phyloP scores from a whole-genome alignment of 2,888 invertebrate genomes.

The Amphipoea lucens region DNA sequence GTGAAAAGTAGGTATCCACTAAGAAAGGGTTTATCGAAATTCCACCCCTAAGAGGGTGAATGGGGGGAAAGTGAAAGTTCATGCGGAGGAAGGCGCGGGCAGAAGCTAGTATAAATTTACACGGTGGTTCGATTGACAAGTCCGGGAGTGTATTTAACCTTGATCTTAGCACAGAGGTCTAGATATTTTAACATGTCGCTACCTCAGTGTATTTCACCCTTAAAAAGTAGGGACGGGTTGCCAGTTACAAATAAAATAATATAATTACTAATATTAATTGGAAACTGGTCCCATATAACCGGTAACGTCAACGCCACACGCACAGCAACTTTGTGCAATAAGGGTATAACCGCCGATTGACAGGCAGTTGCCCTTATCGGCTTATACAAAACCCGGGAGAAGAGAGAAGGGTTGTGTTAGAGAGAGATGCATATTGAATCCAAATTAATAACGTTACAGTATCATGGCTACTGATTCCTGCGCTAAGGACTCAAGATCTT shows the following conservation, averaged over 20 bases:
- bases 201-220: not conserved
- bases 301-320: not conserved
- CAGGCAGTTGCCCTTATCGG: conserved; percentile 6
- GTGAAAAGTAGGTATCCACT: too few species aligned
- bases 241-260: not conserved
- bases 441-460: conserved; percentile 16
- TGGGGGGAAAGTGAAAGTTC: too few species aligned
- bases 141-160: not conserved
- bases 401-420: not conserved
- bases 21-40: too few species aligned
- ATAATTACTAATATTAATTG: not conserved
- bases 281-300: not conserved
- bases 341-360: not conserved
- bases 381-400: not conserved
- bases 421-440: not conserved
- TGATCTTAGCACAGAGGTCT: not conserved
- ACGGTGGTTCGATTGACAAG: not conserved
- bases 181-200: not conserved
- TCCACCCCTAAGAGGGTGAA: too few species aligned
- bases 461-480: not conserved
- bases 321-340: not conserved
- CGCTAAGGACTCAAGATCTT: not conserved
- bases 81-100: too few species aligned
- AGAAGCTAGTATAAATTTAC: too few species aligned
- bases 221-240: not conserved